Conservation (phyloP, 37 sponge, comb jelly and placozoan genomes). For the Bolinopsis microptera region DNA sequence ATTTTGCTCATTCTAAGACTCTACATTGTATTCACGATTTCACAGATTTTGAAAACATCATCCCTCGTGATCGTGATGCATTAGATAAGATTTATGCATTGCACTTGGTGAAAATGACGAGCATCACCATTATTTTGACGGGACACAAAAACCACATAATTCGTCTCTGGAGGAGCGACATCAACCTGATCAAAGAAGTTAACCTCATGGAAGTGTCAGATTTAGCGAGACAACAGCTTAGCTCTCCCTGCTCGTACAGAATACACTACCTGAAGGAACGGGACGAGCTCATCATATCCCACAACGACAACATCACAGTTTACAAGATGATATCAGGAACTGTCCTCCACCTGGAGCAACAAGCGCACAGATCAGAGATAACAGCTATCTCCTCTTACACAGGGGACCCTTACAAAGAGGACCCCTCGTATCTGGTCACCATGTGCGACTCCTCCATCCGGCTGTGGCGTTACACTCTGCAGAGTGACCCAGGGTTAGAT, state of each 20-base stretch:
- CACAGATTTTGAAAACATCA: background rate
- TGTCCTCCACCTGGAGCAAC: background rate
- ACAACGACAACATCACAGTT: background rate
- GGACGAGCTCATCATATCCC: background rate
- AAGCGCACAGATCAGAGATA: background rate
- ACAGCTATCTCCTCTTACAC: background rate
- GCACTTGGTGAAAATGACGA: background rate
- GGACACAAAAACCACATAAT: background rate
- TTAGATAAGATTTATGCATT: background rate
- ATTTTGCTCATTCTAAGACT: background rate
- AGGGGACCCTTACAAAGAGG: background rate
- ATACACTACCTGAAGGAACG: background rate
- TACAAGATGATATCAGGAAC: background rate
- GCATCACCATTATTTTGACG: background rate
- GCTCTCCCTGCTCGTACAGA: background rate
- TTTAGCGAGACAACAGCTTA: background rate
- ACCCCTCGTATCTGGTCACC: background rate
- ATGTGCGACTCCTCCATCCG: background rate
- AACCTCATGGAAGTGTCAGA: background rate
- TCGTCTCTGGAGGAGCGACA: background rate
- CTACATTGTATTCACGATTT: background rate
- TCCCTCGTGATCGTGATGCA: background rate
- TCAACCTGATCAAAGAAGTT: background rate
- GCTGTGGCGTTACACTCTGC: background rate
- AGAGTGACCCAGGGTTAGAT: background rate